Conservation (phyloP, 1,140 invertebrate genomes). For the Belonocnema kinseyi region DNA sequence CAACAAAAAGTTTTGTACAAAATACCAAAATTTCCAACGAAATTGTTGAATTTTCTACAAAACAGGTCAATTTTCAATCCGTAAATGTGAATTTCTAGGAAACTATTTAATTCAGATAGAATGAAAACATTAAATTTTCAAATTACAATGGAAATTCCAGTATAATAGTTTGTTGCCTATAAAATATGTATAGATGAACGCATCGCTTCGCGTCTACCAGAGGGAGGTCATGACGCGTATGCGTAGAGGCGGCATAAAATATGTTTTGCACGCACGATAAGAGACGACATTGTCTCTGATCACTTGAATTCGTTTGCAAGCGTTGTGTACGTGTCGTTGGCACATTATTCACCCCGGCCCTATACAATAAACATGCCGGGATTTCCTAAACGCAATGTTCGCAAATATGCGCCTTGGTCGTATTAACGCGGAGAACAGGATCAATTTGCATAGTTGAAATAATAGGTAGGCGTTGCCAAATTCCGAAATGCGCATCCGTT, state of each 20-base stretch:
- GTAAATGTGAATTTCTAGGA: no score
- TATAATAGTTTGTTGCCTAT: neutral
- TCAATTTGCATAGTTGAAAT: slow-evolving; percentile 22
- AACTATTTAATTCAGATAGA: no score
- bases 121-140: no score
- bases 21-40: no score
- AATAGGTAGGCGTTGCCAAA: slow-evolving; percentile 23
- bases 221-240: neutral
- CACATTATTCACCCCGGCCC: slow-evolving; percentile 20
- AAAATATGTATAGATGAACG: neutral
- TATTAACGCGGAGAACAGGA: slow-evolving; percentile 1
- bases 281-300: slow-evolving; percentile 29
- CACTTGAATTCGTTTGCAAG: slow-evolving; percentile 16
- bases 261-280: slow-evolving; percentile 30
- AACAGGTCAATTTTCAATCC: no score
- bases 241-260: neutral
- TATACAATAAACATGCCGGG: slow-evolving; percentile 24
- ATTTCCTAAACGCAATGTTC: slow-evolving; percentile 29
- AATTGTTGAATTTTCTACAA: no score
- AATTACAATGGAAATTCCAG: neutral
- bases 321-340: slow-evolving; percentile 20
- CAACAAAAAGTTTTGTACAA: no score
- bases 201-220: neutral
- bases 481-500: neutral
- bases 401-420: slow-evolving; percentile 27